Conservation (phyloP, 2,113 vertebrate species). For the Vidua chalybeata region DNA sequence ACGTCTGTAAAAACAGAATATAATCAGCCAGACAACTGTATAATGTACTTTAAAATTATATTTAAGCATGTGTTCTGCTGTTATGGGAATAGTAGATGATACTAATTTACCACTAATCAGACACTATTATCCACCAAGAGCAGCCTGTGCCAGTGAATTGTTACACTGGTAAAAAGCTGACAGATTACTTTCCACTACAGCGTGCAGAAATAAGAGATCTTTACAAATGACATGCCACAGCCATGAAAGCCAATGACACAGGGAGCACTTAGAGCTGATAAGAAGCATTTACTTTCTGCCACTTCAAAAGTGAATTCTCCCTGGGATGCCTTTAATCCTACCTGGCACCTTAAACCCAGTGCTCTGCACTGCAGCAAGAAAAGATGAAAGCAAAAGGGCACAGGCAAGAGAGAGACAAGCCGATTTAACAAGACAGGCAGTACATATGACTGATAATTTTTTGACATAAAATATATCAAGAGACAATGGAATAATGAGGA, state of each 20-base stretch:
- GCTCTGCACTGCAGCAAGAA: slow-evolving; percentile 19
- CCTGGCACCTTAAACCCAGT: slow-evolving; percentile 55
- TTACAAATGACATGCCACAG: slow-evolving; percentile 29
- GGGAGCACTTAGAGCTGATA: slow-evolving; percentile 44
- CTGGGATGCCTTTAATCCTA: slow-evolving; percentile 68
- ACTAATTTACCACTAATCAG: slow-evolving; percentile 32
- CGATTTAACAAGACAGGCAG: slow-evolving; percentile 21
- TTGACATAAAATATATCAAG: not conserved
- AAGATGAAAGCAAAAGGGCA: slow-evolving; percentile 50
- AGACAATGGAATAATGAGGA: not conserved
- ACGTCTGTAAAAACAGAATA: not conserved
- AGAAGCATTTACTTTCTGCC: slow-evolving; percentile 51
- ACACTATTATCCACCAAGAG: slow-evolving; percentile 14
- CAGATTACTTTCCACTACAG: slow-evolving; percentile 28
- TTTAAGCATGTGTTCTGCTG: not conserved
- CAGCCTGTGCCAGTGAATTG: not conserved
- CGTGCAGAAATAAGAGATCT: slow-evolving; percentile 28
- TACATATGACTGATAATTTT: not conserved
- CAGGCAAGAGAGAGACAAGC: slow-evolving; percentile 11
- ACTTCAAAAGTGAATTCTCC: slow-evolving; percentile 68
- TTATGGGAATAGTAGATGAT: not conserved
- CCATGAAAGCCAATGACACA: slow-evolving; percentile 50
- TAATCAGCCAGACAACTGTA: not conserved
- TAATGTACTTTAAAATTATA: not conserved
- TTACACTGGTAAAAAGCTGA: slow-evolving; percentile 32